Percentiles rank a stretch among this genome's conserved stretches.
Conservation (phyloP, 2,113 vertebrate genomes). For the Calyptommatus sinebrachiatus region DNA sequence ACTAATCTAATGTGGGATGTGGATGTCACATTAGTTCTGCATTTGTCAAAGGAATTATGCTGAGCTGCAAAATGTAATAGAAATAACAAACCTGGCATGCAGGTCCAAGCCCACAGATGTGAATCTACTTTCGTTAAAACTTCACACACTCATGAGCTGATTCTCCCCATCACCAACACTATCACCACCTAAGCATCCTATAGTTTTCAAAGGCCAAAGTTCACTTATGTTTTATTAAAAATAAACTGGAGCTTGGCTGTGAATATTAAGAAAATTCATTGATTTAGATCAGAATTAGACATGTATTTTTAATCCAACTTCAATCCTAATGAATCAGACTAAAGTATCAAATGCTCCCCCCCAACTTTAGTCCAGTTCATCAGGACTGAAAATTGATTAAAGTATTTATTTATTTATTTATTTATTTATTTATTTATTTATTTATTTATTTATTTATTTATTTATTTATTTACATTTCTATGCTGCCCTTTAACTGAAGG, state of each 20-base stretch:
- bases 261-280: neutral
- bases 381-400: too few species aligned
- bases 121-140: conserved; percentile 14
- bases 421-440: too few species aligned
- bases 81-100: conserved; percentile 30
- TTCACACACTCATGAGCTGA: neutral
- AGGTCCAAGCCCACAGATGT: neutral
- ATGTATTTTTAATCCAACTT: too few species aligned
- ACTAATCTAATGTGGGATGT: conserved; percentile 33
- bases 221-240: neutral
- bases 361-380: too few species aligned
- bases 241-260: neutral
- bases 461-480: too few species aligned
- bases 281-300: too few species aligned
- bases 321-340: too few species aligned
- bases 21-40: conserved; percentile 52
- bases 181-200: too few species aligned
- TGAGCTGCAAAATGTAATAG: conserved; percentile 28
- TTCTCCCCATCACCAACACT: neutral
- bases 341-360: too few species aligned
- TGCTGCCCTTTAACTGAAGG: too few species aligned
- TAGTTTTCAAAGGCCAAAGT: neutral
- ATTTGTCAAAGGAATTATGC: conserved; percentile 52
- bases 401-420: too few species aligned
- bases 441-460: too few species aligned